phyloP scores from a whole-genome alignment of 2,113 vertebrate species.

The Argyrosomus japonicus region DNA sequence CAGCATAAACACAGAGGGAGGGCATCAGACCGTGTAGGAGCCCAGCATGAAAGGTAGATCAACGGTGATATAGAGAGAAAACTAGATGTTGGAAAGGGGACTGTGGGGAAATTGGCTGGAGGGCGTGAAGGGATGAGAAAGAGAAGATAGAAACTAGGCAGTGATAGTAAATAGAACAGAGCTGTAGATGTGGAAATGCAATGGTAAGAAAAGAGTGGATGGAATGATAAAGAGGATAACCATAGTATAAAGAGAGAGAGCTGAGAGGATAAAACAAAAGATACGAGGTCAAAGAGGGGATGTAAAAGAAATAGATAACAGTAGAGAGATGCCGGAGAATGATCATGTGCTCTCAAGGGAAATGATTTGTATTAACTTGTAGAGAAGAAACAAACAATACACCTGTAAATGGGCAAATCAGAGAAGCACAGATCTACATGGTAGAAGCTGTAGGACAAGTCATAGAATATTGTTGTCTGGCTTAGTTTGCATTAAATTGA shows the following conservation, averaged over 20 bases:
- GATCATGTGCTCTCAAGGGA: conserved; percentile 8
- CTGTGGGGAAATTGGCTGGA: conserved; percentile 76
- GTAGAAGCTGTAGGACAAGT: neutral
- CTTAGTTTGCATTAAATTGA: no score
- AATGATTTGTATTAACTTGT: neutral
- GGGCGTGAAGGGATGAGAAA: conserved; percentile 66
- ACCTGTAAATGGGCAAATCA: neutral
- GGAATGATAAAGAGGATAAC: conserved; percentile 55
- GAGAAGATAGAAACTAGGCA: conserved; percentile 59
- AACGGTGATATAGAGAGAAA: conserved; percentile 75
- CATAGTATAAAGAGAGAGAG: conserved; percentile 42
- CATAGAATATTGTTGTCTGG: neutral
- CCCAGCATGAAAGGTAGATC: conserved; percentile 77
- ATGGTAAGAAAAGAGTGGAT: conserved; percentile 49
- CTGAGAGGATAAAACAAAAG: conserved; percentile 46
- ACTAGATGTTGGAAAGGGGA: conserved; percentile 75
- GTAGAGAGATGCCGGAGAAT: conserved; percentile 14
- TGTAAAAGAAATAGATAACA: conserved; percentile 35
- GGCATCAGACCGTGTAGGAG: conserved; percentile 72
- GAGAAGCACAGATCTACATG: neutral
- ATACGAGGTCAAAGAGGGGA: conserved; percentile 43
- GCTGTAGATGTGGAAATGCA: conserved; percentile 59
- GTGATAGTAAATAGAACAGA: conserved; percentile 70
- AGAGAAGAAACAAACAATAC: neutral
- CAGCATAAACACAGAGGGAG: conserved; percentile 78